phyloP scores from a whole-genome alignment of 2,113 vertebrate species.

The Cnemophilus loriae region DNA sequence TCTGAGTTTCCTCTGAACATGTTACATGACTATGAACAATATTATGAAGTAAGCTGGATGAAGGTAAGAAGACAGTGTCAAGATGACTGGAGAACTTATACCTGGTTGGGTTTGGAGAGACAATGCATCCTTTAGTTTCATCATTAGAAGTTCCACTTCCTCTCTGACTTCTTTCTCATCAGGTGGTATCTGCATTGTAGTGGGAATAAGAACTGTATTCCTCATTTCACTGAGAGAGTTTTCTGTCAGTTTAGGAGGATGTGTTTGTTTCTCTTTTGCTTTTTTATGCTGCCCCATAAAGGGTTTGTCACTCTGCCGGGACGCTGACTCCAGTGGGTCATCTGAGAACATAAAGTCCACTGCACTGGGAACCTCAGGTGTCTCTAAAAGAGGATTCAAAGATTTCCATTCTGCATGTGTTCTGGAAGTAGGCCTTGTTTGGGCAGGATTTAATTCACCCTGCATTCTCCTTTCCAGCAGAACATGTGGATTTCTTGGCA shows the following conservation, averaged over 20 bases:
- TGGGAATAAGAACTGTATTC: neutral
- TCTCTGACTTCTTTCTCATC: neutral
- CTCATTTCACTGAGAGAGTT: neutral
- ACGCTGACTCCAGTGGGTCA: neutral
- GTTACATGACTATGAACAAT: neutral
- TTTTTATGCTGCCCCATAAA: neutral
- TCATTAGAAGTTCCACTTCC: slow-evolving; percentile 69
- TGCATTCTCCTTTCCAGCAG: neutral
- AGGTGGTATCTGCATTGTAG: neutral
- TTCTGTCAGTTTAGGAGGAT: neutral
- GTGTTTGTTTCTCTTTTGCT: neutral
- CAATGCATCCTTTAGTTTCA: slow-evolving; percentile 69
- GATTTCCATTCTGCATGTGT: neutral
- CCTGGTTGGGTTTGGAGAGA: slow-evolving; percentile 63
- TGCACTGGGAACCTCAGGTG: neutral
- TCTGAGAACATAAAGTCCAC: neutral
- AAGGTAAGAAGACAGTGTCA: neutral
- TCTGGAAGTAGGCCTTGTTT: neutral
- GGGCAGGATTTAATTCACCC: neutral
- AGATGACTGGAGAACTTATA: slow-evolving; percentile 1
- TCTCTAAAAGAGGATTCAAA: neutral
- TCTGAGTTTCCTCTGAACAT: neutral
- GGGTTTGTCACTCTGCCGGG: neutral
- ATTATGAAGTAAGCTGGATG: neutral
- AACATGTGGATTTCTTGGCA: neutral